Conservation (phyloP, 2,113 vertebrate genomes). For the Acanthisitta chloris region DNA sequence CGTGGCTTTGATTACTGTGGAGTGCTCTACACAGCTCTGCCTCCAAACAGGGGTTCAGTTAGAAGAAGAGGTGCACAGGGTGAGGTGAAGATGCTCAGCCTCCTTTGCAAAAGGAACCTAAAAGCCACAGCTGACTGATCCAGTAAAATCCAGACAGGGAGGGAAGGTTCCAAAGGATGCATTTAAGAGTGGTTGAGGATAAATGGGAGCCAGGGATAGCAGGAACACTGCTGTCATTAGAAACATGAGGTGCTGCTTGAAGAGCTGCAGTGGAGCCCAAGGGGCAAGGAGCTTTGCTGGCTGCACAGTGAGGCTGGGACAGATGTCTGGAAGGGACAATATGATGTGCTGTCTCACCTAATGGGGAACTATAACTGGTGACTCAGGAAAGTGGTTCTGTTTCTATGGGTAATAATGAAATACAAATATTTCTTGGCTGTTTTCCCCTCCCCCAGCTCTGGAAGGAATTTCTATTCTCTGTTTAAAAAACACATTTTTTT, state of each 20-base stretch:
- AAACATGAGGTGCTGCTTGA: neutral
- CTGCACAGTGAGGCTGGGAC: neutral
- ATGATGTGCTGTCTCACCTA: neutral
- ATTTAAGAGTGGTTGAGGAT: neutral
- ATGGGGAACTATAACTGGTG: neutral
- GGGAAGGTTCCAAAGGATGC: neutral
- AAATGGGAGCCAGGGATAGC: neutral
- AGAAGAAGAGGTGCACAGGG: neutral
- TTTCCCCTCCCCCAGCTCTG: neutral
- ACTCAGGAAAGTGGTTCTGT: neutral
- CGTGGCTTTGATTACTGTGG: neutral
- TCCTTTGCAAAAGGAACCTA: neutral
- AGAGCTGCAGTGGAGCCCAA: neutral
- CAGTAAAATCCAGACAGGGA: neutral
- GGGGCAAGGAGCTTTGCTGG: neutral
- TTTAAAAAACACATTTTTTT: neutral
- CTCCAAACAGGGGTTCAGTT: neutral
- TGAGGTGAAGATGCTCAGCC: neutral
- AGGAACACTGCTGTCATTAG: neutral
- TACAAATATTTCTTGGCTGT: neutral
- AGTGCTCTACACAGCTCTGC: neutral
- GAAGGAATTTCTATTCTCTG: neutral
- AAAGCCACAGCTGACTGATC: fast-evolving
- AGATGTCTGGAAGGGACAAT: neutral
- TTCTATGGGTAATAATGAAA: neutral